A percentile compares a stretch with the other conserved stretches of the same genome.
Conservation (phyloP, 2,888 invertebrate species). For the Dichetophora obliterata region DNA sequence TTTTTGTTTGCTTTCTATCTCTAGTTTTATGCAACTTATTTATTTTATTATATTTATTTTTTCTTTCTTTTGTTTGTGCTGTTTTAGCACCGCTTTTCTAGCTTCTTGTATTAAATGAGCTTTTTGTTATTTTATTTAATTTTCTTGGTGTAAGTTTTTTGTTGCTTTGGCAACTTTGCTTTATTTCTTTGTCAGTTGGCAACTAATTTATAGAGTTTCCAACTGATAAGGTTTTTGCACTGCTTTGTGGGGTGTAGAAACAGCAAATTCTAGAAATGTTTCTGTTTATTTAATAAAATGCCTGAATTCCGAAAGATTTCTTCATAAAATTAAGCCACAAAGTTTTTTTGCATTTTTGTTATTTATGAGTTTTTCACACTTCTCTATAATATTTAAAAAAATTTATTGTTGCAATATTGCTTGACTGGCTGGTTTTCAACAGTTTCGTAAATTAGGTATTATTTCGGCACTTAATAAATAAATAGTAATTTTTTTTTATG, state of each 20-base stretch:
- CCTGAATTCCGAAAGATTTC: background rate
- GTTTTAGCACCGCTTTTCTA: slow-evolving; percentile 9
- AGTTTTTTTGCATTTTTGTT: no score
- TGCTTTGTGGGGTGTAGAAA: background rate
- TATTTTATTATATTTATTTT: background rate
- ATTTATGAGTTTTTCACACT: no score
- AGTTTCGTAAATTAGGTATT: no score
- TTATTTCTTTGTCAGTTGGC: slow-evolving; percentile 47
- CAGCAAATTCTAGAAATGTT: background rate
- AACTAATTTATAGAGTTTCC: slow-evolving; percentile 65
- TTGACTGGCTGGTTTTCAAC: no score
- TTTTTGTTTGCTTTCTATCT: slow-evolving; percentile 11
- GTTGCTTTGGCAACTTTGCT: slow-evolving; percentile 6
- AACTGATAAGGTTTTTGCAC: slow-evolving; percentile 51
- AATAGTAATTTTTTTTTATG: no score
- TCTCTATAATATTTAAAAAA: no score
- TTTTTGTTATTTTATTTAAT: background rate
- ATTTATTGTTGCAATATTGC: no score
- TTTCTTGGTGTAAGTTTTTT: background rate
- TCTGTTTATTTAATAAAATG: no score
- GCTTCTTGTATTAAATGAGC: slow-evolving; percentile 10
- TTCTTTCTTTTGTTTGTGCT: background rate
- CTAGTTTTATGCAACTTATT: slow-evolving; percentile 3
- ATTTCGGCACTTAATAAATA: no score
- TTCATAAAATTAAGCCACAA: background rate